Percentiles rank a stretch among this genome's conserved stretches.
phyloP scores from a whole-genome alignment of 2,888 invertebrate genomes.

The Heliconius ismenius region DNA sequence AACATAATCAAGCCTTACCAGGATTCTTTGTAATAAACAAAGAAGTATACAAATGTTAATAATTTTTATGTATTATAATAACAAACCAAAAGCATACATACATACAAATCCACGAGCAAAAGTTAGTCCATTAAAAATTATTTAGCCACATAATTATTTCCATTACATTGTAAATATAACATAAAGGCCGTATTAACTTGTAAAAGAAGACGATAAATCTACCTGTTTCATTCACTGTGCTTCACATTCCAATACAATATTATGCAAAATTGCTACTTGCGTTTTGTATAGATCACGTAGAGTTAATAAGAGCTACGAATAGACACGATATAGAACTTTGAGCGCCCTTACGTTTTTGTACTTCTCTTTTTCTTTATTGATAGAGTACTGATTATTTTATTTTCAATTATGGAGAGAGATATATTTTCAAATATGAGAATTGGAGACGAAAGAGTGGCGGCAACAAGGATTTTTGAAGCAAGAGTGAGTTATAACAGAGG shows the following conservation, averaged over 20 bases:
- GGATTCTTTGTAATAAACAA: too few species aligned
- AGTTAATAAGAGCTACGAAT: background rate
- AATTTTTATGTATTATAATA: too few species aligned
- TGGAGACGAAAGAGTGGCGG: background rate
- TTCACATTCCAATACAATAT: conserved; percentile 29
- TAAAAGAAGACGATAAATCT: conserved; percentile 38
- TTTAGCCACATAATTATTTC: conserved; percentile 18
- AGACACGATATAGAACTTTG: background rate
- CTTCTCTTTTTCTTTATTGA: too few species aligned
- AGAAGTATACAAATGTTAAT: too few species aligned
- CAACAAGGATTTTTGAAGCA: background rate
- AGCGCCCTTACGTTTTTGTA: too few species aligned
- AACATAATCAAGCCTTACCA: too few species aligned
- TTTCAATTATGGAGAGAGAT: too few species aligned
- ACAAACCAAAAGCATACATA: background rate
- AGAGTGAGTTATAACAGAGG: too few species aligned
- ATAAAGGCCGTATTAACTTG: conserved; percentile 33
- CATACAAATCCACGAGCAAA: background rate
- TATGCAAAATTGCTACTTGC: conserved; percentile 24
- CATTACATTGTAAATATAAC: conserved; percentile 27
- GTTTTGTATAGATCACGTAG: conserved; percentile 24
- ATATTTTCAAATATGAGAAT: too few species aligned
- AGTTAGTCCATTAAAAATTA: background rate
- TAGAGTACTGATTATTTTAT: background rate
- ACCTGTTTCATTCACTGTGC: conserved; percentile 24